These are phyloP conservation scores for Cassiopea andromeda DNA, from an alignment of 30 jellyfish, hydroid and myxozoan species.

Conservation along the genomic window DNA sequence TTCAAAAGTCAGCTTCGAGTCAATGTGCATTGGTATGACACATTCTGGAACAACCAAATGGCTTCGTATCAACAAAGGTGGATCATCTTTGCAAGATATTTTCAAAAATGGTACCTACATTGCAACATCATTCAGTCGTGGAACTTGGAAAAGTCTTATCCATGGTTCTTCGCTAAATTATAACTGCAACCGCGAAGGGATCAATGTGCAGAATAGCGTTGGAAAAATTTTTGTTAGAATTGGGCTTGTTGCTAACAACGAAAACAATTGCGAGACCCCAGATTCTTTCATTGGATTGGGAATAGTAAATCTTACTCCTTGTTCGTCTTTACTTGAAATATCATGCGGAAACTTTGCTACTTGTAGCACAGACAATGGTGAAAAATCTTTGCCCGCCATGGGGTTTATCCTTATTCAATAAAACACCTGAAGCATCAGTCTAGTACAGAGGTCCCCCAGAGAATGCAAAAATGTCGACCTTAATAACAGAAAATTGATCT, in stretches of 20 bases:
- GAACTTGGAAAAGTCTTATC: conserved; percentile 43
- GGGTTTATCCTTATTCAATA: conserved; percentile 21
- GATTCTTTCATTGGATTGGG: conserved; percentile 51
- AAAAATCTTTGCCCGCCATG: conserved; percentile 11
- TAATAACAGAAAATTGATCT: too few species aligned
- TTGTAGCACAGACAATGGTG: conserved; percentile 44
- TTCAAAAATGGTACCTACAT: conserved; percentile 8
- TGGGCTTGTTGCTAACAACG: conserved; percentile 29
- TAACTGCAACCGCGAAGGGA: conserved; percentile 51
- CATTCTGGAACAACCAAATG: conserved; percentile 7
- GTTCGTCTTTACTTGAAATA: background rate
- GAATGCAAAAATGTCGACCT: too few species aligned
- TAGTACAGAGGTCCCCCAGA: too few species aligned
- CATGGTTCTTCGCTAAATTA: conserved; percentile 32
- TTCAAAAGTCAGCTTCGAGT: background rate
- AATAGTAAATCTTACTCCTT: background rate
- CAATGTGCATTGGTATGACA: conserved; percentile 48
- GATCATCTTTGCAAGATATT: conserved; percentile 6
- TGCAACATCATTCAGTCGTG: conserved; percentile 15
- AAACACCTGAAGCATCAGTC: too few species aligned
- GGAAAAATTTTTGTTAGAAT: conserved; percentile 40
- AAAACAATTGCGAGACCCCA: conserved; percentile 32
- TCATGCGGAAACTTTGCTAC: conserved; percentile 41
- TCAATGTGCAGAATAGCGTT: conserved; percentile 8
- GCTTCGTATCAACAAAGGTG: conserved; percentile 1